A percentile compares a stretch with the other conserved stretches of the same genome.
Evolutionary conservation across 2,888 invertebrate genomes (phyloP).

Genomic region (Microctonus brassicae): DNA sequence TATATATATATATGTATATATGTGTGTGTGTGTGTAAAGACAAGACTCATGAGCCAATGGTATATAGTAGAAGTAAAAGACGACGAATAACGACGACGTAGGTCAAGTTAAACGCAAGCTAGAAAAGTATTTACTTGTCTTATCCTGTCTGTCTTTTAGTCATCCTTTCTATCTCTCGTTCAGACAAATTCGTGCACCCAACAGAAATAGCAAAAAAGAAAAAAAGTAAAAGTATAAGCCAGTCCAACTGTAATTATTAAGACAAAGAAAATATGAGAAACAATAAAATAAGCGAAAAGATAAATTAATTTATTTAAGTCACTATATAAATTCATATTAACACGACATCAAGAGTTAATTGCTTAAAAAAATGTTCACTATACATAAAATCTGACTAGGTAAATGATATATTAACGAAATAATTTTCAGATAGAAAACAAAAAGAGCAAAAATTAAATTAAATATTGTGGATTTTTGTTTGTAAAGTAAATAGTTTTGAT

Average conservation of each 20-base stretch:
- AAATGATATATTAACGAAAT: too few species aligned
- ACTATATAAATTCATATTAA: too few species aligned
- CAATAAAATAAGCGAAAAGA: background rate
- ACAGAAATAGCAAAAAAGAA: slow-evolving; percentile 10
- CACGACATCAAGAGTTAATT: too few species aligned
- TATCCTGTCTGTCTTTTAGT: background rate
- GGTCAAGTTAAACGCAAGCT: slow-evolving; percentile 1
- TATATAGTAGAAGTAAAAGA: background rate
- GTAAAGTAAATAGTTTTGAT: too few species aligned
- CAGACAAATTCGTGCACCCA: slow-evolving; percentile 22
- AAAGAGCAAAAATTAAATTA: too few species aligned
- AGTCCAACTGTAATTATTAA: slow-evolving; percentile 20
- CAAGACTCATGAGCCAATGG: background rate
- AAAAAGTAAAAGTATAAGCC: slow-evolving; percentile 8
- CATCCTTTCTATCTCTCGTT: background rate
- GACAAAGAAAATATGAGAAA: background rate
- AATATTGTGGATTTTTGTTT: too few species aligned
- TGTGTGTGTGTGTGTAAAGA: background rate
- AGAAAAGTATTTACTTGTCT: too few species aligned
- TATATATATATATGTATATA: background rate
- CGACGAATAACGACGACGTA: background rate
- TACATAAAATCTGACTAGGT: too few species aligned
- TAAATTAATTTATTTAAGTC: background rate
- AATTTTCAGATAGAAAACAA: too few species aligned
- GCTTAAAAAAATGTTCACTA: too few species aligned